These are phyloP conservation scores for Entomobrya multifasciata DNA, from an alignment of 2,888 invertebrate species.

Conservation along the genomic window DNA sequence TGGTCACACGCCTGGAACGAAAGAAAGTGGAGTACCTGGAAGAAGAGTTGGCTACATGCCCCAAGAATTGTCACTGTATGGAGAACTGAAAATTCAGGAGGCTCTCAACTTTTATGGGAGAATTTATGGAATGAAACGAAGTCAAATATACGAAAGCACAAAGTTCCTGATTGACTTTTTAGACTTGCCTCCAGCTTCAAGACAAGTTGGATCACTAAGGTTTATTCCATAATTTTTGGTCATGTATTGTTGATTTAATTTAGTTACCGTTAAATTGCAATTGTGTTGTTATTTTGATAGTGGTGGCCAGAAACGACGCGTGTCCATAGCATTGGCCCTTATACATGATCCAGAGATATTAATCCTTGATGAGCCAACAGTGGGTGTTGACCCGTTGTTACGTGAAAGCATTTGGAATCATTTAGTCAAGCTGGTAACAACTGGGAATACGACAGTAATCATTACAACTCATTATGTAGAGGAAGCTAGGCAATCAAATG, in stretches of 20 bases:
- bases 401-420: slow-evolving; percentile 73
- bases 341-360: slow-evolving; percentile 62
- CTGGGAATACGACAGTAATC: slow-evolving; percentile 69
- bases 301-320: slow-evolving; percentile 58
- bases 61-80: slow-evolving; percentile 93
- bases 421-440: slow-evolving; percentile 61
- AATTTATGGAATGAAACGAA: slow-evolving; percentile 94
- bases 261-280: background rate
- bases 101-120: slow-evolving; percentile 98
- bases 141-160: slow-evolving; percentile 89
- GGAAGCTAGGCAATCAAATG: slow-evolving; percentile 69
- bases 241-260: background rate
- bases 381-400: slow-evolving; percentile 61
- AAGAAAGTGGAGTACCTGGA: slow-evolving; percentile 94
- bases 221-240: background rate
- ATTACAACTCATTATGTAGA: slow-evolving; percentile 77
- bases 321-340: slow-evolving; percentile 49
- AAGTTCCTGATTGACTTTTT: slow-evolving; percentile 94
- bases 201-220: slow-evolving; percentile 52
- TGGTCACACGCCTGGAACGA: slow-evolving; percentile 93
- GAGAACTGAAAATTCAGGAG: slow-evolving; percentile 95
- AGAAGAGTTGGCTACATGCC: slow-evolving; percentile 98
- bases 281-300: too few species aligned
- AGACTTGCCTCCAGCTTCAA: slow-evolving; percentile 88
- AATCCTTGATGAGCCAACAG: slow-evolving; percentile 66